These are phyloP conservation scores for Amorpha juglandis DNA, from an alignment of 2,888 invertebrate species.

Conservation along the genomic window DNA sequence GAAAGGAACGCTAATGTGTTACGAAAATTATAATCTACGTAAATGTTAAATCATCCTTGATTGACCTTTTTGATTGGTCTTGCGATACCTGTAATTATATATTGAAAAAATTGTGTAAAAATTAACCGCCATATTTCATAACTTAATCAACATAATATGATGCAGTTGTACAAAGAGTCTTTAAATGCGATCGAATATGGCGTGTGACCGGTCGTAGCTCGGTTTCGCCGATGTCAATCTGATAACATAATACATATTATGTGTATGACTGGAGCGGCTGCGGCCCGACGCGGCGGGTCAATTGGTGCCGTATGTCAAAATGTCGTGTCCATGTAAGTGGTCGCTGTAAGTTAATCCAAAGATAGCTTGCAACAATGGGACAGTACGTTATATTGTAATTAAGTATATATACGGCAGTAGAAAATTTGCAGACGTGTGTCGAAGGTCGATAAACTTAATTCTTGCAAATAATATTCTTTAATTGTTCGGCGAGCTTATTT, in stretches of 20 bases:
- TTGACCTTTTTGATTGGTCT: background rate
- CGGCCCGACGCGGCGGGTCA: constrained; percentile 23
- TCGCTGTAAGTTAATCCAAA: constrained; percentile 21
- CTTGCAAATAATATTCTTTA: background rate
- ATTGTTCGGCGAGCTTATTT: background rate
- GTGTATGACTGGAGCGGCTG: constrained; percentile 20
- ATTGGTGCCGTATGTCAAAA: constrained; percentile 25
- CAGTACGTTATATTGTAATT: constrained; percentile 16
- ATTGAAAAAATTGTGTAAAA: background rate
- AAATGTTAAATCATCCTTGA: background rate
- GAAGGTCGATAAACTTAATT: background rate
- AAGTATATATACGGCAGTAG: background rate
- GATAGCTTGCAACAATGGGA: constrained; percentile 19
- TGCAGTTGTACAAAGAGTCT: constrained; percentile 28
- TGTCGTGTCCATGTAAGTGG: constrained; percentile 17
- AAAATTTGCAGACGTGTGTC: background rate
- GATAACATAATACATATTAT: constrained; percentile 31
- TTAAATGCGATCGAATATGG: constrained; percentile 34
- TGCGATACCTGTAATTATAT: background rate
- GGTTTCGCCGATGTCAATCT: constrained; percentile 34
- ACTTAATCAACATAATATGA: constrained; percentile 2
- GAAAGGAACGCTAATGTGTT: too few species aligned
- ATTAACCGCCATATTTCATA: constrained; percentile 2
- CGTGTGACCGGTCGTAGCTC: constrained; percentile 42
- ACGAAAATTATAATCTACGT: background rate